Evolutionary conservation across 2,113 vertebrate species (phyloP), one percentile per base, ranked within the genome.

Genomic region (Strigops habroptila): DNA sequence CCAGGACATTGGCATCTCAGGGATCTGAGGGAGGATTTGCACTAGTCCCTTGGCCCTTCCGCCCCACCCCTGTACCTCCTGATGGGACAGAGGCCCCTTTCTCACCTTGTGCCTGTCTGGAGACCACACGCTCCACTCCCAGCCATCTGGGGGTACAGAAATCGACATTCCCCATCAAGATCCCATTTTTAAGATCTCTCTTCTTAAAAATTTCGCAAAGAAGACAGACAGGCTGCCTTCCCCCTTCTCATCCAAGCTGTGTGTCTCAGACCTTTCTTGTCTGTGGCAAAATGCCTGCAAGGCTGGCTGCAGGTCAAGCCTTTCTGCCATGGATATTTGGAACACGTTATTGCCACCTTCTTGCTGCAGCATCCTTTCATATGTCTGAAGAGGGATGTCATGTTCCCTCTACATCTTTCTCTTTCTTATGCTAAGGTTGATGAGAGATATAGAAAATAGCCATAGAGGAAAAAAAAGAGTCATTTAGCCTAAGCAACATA

Each of bases 1-100:
- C 27, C 27, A n/a, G 46, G 65, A 35, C 1, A 0, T 5, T 1
- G 4, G 33, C 18, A 33, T 14, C 23, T 53, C 39, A 73, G 39
- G 37, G n/a, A 3, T 19, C 8, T 11, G 11, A 75, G 24, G 14
- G 5, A 55, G 16, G 31, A 52, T 69, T 85, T 69, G 14, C 31
- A 41, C 7, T 1, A 7, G 52, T 53, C 16, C 25, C 30, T 52
- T 35, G 14, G 28, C 7, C 15, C 14, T 12, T 43, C 7, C 35
- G 60, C 25, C 46, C 30, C 10, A 22, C 6, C 10, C 21, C 55
- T 81, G 16, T 18, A 22, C 11, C 39, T 41, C 6, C 24, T 46
- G 10, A 41, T 64, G 49, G 35, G 6, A 53, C 21, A 46, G 64
- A n/a, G 30, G 7, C 5, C 17, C 16, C 14, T 55, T 49, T 68